Percentiles rank a stretch among this genome's conserved stretches.
Conservation (phyloP, 2,888 invertebrate species). For the Tachystola acroxantha region DNA sequence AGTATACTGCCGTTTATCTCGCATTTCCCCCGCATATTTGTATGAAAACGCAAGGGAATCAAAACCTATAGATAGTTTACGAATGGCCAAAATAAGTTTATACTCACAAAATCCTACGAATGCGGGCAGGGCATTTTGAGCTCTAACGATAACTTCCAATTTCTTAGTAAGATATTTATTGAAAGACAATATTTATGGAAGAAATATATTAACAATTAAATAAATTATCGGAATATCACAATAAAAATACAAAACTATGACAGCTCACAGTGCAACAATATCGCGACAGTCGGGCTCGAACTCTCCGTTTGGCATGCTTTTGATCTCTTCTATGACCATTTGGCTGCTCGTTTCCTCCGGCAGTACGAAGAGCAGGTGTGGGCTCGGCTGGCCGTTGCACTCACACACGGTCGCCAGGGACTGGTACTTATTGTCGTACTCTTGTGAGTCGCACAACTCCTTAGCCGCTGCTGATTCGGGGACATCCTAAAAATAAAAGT, state of each 20-base stretch:
- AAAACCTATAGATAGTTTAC: too few species aligned
- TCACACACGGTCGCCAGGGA: conserved; percentile 21
- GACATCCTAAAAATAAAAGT: conserved; percentile 34
- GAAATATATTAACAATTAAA: too few species aligned
- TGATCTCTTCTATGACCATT: conserved; percentile 46
- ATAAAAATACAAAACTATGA: conserved; percentile 14
- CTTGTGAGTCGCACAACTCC: conserved; percentile 32
- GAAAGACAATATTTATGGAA: too few species aligned
- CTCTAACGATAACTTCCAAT: too few species aligned
- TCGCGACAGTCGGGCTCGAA: conserved; percentile 23
- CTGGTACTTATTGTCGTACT: conserved; percentile 25
- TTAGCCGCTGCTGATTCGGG: conserved; percentile 23
- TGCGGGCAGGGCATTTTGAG: too few species aligned
- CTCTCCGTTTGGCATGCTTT: conserved; percentile 24
- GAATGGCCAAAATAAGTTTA: too few species aligned
- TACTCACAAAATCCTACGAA: too few species aligned
- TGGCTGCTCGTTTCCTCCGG: conserved; percentile 60
- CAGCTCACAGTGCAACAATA: conserved; percentile 21
- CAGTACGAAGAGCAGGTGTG: conserved; percentile 35
- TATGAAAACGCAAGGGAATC: too few species aligned
- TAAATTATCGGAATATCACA: too few species aligned
- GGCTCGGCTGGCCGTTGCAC: conserved; percentile 14
- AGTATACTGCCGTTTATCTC: too few species aligned
- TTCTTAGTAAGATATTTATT: too few species aligned
- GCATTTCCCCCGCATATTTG: too few species aligned